These are phyloP conservation scores for Myrmecobius fasciatus DNA, from an alignment of 2,113 vertebrate genomes.

Conservation along the genomic window DNA sequence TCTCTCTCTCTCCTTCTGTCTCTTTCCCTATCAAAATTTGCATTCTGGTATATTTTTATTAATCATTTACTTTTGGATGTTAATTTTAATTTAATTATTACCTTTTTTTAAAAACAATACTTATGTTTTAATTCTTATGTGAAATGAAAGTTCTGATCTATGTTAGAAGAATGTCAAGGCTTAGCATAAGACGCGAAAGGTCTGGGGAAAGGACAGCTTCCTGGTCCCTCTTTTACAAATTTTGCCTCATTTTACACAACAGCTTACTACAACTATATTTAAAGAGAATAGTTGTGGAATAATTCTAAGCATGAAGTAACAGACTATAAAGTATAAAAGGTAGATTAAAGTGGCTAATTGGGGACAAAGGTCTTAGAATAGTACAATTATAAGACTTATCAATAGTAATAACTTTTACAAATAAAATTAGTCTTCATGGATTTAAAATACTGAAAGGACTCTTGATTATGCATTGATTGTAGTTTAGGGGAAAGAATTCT, in stretches of 20 bases:
- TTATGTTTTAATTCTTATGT: slow-evolving; percentile 20
- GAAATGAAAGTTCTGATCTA: neutral
- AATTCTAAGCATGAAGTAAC: slow-evolving; percentile 29
- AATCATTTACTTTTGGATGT: neutral
- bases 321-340: neutral
- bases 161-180: slow-evolving; percentile 37
- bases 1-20: neutral
- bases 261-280: neutral
- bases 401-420: slow-evolving; percentile 22
- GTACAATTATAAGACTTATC: slow-evolving; percentile 26
- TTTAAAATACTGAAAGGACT: slow-evolving; percentile 4
- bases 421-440: neutral
- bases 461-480: neutral
- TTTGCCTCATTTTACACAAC: neutral
- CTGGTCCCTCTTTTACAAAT: neutral
- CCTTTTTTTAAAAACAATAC: neutral
- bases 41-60: neutral
- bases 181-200: neutral
- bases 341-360: neutral
- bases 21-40: neutral
- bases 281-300: slow-evolving; percentile 1
- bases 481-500: neutral
- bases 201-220: neutral
- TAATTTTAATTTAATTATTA: neutral
- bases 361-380: neutral